phyloP scores from a whole-genome alignment of 2,888 invertebrate genomes.

The Sisyra nigra region DNA sequence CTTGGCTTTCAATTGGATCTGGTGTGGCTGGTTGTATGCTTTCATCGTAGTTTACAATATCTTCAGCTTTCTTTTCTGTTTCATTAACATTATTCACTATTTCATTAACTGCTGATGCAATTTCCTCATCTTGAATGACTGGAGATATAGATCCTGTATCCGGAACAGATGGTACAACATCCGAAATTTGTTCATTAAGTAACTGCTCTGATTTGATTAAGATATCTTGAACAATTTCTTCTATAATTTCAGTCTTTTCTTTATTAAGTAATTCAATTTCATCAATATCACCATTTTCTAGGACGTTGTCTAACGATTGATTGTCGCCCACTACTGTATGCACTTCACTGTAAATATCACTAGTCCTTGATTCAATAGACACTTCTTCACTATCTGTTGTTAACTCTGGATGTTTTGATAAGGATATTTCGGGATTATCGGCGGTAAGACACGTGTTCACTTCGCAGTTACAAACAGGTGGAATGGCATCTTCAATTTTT shows the following conservation, averaged over 20 bases:
- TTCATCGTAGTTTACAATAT: slow-evolving; percentile 11
- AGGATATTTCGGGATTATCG: slow-evolving; percentile 17
- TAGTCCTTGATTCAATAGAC: slow-evolving; percentile 34
- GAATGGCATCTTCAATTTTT: slow-evolving; percentile 22
- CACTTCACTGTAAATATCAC: slow-evolving; percentile 44
- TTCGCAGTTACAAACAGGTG: slow-evolving; percentile 26
- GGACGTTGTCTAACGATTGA: slow-evolving; percentile 14
- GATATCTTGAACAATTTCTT: slow-evolving; percentile 34
- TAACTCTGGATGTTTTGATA: slow-evolving; percentile 8
- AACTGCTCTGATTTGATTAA: slow-evolving; percentile 32
- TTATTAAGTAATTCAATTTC: slow-evolving; percentile 15
- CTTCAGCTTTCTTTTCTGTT: slow-evolving; percentile 19
- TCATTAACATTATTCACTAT: slow-evolving; percentile 33
- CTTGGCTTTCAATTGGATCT: background rate
- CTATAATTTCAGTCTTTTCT: slow-evolving; percentile 28
- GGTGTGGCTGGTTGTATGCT: slow-evolving; percentile 5
- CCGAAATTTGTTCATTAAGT: slow-evolving; percentile 23
- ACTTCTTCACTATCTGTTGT: slow-evolving; percentile 32
- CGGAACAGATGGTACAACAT: slow-evolving; percentile 12
- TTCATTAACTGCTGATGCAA: slow-evolving; percentile 33
- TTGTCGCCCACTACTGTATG: slow-evolving; percentile 35
- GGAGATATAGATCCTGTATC: slow-evolving; percentile 20
- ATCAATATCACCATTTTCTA: slow-evolving; percentile 28
- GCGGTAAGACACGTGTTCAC: slow-evolving; percentile 28
- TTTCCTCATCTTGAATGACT: slow-evolving; percentile 34